Conservation (phyloP, 2,888 invertebrate species). For the Lypha dubia region DNA sequence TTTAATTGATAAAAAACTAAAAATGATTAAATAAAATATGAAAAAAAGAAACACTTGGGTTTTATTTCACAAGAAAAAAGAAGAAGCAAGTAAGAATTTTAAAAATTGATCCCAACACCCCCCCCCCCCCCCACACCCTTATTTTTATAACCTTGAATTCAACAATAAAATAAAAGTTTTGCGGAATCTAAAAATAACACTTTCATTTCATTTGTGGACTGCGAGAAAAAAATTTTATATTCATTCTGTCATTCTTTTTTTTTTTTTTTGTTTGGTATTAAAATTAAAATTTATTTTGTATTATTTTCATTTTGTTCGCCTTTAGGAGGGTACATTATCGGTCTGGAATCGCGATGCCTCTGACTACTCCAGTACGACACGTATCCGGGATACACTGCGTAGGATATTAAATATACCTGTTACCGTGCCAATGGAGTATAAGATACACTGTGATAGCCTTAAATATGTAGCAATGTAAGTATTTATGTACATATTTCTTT, state of each 20-base stretch:
- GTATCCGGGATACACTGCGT: slow-evolving; percentile 97
- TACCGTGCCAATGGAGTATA: slow-evolving; percentile 97
- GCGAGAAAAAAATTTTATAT: neutral
- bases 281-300: slow-evolving; percentile 8
- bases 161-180: neutral
- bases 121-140: too few species aligned
- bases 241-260: neutral
- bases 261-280: too few species aligned
- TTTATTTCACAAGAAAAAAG: slow-evolving; percentile 27
- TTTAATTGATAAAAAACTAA: slow-evolving; percentile 79
- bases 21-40: slow-evolving; percentile 75
- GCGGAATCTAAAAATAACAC: slow-evolving; percentile 9
- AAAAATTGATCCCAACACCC: too few species aligned
- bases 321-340: slow-evolving; percentile 96
- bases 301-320: neutral
- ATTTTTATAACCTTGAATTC: too few species aligned
- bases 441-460: slow-evolving; percentile 91
- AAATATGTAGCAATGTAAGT: slow-evolving; percentile 86
- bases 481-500: neutral
- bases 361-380: slow-evolving; percentile 93
- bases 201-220: slow-evolving; percentile 49
- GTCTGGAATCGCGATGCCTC: slow-evolving; percentile 98
- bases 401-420: slow-evolving; percentile 97
- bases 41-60: slow-evolving; percentile 74
- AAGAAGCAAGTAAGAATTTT: neutral